Evolutionary conservation across 1,140 invertebrate genomes (phyloP).

Genomic region (Pemphigus obesinymphae): DNA sequence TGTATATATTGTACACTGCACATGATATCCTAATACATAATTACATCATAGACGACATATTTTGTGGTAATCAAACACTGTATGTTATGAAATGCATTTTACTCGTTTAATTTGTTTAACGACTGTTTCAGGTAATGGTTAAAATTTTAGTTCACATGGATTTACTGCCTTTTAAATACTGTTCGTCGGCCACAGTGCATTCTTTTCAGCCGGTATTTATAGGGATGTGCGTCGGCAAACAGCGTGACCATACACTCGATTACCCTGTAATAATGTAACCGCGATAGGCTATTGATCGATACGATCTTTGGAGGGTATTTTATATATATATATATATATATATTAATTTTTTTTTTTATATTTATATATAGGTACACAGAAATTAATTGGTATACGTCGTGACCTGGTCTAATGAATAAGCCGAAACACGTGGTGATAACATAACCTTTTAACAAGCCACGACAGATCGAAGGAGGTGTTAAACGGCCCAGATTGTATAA

Average conservation of each 20-base stretch:
- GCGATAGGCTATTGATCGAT: not conserved
- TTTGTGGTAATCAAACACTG: too few relatives aligned
- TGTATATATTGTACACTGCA: too few relatives aligned
- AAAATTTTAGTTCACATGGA: not conserved
- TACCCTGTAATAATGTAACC: conserved; percentile 4
- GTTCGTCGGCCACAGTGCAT: not conserved
- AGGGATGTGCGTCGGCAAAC: not conserved
- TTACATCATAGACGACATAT: too few relatives aligned
- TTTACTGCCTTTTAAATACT: conserved; percentile 16
- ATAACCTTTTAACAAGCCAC: conserved; percentile 11
- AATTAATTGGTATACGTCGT: conserved; percentile 29
- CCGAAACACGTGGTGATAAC: not conserved
- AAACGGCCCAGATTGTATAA: conserved; percentile 11
- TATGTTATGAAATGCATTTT: not conserved
- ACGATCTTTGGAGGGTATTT: conserved; percentile 7
- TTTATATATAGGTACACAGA: not conserved
- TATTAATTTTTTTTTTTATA: too few relatives aligned
- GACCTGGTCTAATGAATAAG: not conserved
- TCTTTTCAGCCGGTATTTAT: not conserved
- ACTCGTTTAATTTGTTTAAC: not conserved
- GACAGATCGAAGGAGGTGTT: conserved; percentile 13
- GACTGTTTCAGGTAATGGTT: not conserved
- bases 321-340: too few relatives aligned
- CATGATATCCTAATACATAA: too few relatives aligned
- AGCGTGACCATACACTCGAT: not conserved